These are phyloP conservation scores for Corythaixoides concolor DNA, from an alignment of 2,113 vertebrate genomes.

Conservation along the genomic window DNA sequence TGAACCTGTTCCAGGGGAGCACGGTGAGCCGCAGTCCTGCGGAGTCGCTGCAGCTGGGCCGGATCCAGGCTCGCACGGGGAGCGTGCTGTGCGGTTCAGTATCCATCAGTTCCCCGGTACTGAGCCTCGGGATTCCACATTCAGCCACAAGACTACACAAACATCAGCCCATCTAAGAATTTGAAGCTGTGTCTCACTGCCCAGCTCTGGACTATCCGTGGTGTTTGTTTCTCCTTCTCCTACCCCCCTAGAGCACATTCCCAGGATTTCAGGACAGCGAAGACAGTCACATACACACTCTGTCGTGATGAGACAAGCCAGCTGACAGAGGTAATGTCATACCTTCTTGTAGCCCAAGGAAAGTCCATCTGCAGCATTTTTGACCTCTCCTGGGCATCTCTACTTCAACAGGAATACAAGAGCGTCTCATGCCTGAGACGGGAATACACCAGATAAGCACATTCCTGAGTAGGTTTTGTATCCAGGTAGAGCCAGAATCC, in stretches of 20 bases:
- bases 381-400: neutral
- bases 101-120: rapidly evolving
- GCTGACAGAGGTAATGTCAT: neutral
- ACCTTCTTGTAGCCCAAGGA: neutral
- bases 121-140: neutral
- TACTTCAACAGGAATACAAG: neutral
- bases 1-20: too few species aligned
- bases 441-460: neutral
- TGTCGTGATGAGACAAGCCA: neutral
- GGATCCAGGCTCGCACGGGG: neutral
- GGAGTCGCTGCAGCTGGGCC: neutral
- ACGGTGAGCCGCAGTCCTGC: rapidly evolving
- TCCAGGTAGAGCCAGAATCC: neutral
- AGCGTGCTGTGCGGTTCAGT: neutral
- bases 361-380: neutral
- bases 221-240: neutral
- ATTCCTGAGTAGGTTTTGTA: neutral
- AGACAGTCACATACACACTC: too few species aligned
- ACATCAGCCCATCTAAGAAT: too few species aligned
- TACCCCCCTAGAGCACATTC: neutral
- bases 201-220: neutral
- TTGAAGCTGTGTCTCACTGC: neutral
- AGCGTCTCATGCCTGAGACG: neutral
- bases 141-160: neutral
- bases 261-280: neutral